phyloP scores from a whole-genome alignment of 2,888 invertebrate genomes.

The Caenorhabditis doughertyi region DNA sequence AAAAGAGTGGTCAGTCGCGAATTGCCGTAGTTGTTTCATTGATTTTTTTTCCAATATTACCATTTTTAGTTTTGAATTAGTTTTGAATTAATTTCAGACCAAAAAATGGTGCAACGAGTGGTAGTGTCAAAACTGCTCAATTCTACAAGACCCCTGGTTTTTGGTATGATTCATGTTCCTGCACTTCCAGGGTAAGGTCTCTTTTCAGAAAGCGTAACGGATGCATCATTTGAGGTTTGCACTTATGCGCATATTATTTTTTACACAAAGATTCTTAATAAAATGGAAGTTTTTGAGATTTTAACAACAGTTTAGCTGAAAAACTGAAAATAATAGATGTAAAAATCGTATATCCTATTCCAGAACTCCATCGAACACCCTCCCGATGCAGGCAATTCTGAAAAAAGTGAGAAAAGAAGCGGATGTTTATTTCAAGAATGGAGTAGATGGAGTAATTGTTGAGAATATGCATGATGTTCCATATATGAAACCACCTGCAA shows the following conservation, averaged over 20 bases:
- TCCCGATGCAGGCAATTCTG: slow-evolving; percentile 69
- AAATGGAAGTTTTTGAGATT: too few species aligned
- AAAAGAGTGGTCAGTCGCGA: slow-evolving; percentile 29
- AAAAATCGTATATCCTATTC: too few species aligned
- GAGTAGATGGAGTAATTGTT: slow-evolving; percentile 78
- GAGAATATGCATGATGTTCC: slow-evolving; percentile 82
- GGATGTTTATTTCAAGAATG: slow-evolving; percentile 68
- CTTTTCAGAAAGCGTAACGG: too few species aligned
- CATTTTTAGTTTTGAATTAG: background rate
- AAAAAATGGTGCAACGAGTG: slow-evolving; percentile 37
- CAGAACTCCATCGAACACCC: slow-evolving; percentile 72
- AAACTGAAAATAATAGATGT: too few species aligned
- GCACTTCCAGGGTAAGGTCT: slow-evolving; percentile 68
- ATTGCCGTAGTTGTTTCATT: background rate
- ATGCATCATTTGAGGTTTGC: too few species aligned
- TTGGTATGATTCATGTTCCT: slow-evolving; percentile 81
- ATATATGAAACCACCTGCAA: slow-evolving; percentile 71
- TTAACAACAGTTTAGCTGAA: too few species aligned
- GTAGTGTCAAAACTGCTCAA: slow-evolving; percentile 45
- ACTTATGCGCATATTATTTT: too few species aligned
- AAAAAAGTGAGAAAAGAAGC: slow-evolving; percentile 75
- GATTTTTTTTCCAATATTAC: slow-evolving; percentile 13
- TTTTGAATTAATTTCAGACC: background rate
- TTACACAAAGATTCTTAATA: too few species aligned
- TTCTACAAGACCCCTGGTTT: slow-evolving; percentile 71